Conservation (phyloP, 2,888 invertebrate genomes). For the Melipona bicolor region DNA sequence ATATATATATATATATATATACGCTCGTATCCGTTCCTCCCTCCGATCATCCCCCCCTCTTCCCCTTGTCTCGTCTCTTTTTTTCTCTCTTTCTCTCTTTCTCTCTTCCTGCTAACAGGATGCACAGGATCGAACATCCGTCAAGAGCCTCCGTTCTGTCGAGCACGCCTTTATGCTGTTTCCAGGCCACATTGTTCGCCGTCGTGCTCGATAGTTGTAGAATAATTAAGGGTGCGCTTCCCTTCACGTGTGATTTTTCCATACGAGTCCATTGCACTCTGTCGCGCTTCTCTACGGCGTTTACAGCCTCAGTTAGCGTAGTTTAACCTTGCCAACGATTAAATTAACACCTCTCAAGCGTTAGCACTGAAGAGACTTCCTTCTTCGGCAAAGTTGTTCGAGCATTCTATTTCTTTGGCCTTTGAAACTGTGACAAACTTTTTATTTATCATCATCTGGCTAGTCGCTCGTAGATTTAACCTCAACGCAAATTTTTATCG, state of each 20-base stretch:
- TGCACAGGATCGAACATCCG: slow-evolving; percentile 58
- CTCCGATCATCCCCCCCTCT: neutral
- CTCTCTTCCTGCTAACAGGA: slow-evolving; percentile 38
- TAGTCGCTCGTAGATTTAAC: no score
- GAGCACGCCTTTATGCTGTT: slow-evolving; percentile 39
- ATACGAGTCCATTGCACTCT: neutral
- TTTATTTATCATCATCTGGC: no score
- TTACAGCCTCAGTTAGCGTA: neutral
- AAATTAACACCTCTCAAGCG: neutral
- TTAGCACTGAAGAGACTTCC: no score
- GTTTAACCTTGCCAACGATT: neutral
- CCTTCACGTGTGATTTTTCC: slow-evolving; percentile 4
- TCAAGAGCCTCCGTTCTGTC: slow-evolving; percentile 33
- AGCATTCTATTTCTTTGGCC: no score
- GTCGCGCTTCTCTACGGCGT: neutral
- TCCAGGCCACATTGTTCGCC: slow-evolving; percentile 31
- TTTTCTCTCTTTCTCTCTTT: neutral
- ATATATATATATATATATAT: no score
- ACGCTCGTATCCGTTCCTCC: slow-evolving; percentile 60
- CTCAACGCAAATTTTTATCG: no score
- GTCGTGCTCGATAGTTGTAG: slow-evolving; percentile 32
- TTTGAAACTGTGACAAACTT: no score
- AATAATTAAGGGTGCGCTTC: slow-evolving; percentile 42
- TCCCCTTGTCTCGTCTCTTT: neutral
- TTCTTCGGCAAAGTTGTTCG: no score